Evolutionary conservation across 2,888 invertebrate genomes (phyloP), one percentile per base, ranked within the genome.

Genomic region (Autographa gamma): DNA sequence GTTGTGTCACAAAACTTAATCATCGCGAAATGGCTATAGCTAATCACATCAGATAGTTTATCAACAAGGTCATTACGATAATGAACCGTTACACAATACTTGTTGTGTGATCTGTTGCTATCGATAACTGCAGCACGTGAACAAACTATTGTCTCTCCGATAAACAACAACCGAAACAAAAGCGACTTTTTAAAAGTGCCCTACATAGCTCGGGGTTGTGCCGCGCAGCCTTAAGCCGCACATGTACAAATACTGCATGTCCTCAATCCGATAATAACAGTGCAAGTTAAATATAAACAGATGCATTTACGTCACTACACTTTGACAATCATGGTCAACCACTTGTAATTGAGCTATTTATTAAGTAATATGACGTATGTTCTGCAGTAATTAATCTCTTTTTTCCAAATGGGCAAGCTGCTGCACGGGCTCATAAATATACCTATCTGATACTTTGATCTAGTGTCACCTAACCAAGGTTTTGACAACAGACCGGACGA

Each of bases 1-100:
- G 25, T 25, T 25, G 25, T 59, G 59, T 34, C n/a, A 59, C 59
- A 32, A 14, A 32, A 59, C 2, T 34, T 59, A 34, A 56, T 56
- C 54, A 13, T 25, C 54, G 54, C 11, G 25, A 56, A 56, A 19
- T 56, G 11, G 25, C 54, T 54, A 54, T 4, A 48, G 48, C 48
- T 48, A 56, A 56, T 56, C 54, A 19, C 54, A 56, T 56, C 54
- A 56, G 54, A 56, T 56, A 56, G 8, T 13, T 8, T 56, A 56
- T 56, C 54, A 56, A 56, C 54, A 56, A 56, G 54, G 54, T 56
- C 54, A 56, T 19, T 56, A 56, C 4, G 54, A 56, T 56, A 56
- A 56, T 19, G 54, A 25, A 19, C 54, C 11, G 54, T 56, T 56
- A 56, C 54, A 56, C 54, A 56, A 56, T 56, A 56, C 25, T 56